Percentiles rank a stretch among this genome's conserved stretches.
These are phyloP conservation scores for Passer montanus DNA, from an alignment of 2,113 vertebrate genomes.

Conservation along the genomic window DNA sequence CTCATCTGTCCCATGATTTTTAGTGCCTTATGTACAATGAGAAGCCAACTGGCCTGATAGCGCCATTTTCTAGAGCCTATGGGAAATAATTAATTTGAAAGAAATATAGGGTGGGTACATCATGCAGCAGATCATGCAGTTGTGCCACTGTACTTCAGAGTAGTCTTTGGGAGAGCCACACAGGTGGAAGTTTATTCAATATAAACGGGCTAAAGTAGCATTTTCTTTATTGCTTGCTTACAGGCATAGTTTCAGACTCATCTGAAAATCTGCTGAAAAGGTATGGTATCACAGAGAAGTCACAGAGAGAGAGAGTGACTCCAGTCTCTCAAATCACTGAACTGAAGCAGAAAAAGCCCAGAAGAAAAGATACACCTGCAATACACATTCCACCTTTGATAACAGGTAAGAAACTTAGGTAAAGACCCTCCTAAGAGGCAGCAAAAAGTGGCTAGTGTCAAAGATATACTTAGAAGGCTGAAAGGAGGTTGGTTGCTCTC, in stretches of 20 bases:
- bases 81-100: not conserved
- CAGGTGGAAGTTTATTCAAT: not conserved
- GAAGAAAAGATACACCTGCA: conserved; percentile 91
- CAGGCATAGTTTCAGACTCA: conserved; percentile 69
- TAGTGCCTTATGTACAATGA: not conserved
- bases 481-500: not conserved
- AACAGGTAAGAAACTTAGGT: conserved; percentile 77
- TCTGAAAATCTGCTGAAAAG: conserved; percentile 71
- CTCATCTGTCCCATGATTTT: not conserved
- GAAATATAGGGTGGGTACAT: not conserved
- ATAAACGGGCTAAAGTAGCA: not conserved
- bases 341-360: conserved; percentile 83
- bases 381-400: conserved; percentile 81
- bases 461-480: not conserved
- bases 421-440: not conserved
- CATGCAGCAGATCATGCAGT: not conserved
- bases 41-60: not conserved
- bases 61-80: not conserved
- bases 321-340: conserved; percentile 67
- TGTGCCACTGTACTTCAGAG: not conserved
- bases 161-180: not conserved
- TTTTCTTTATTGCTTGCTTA: not conserved
- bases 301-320: conserved; percentile 47
- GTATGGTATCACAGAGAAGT: conserved; percentile 70
- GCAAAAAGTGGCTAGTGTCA: not conserved